phyloP scores from a whole-genome alignment of 1,140 invertebrate genomes.

The Psilanteris sp. region DNA sequence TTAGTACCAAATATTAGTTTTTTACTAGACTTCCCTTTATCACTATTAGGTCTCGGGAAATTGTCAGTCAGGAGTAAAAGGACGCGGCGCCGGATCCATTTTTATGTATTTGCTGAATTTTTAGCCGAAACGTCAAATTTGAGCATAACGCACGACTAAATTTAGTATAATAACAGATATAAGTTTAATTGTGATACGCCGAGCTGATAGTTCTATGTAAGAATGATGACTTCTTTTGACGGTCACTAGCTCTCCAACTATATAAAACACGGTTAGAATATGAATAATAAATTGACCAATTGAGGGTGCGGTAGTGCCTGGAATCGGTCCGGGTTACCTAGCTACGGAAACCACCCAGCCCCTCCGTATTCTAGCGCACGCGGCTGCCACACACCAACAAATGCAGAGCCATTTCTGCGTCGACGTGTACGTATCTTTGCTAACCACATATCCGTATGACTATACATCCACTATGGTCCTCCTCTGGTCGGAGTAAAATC shows the following conservation, averaged over 20 bases:
- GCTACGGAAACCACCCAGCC: conserved; percentile 71
- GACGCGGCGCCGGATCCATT: too few species aligned
- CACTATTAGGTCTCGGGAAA: too few species aligned
- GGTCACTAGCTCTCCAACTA: conserved; percentile 25
- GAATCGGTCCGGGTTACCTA: conserved; percentile 73
- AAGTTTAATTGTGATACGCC: conserved; percentile 10
- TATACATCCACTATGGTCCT: conserved; percentile 72
- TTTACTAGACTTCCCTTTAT: too few species aligned
- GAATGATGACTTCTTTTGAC: conserved; percentile 40
- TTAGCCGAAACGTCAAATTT: too few species aligned
- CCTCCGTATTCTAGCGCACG: conserved; percentile 61
- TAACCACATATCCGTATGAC: conserved; percentile 68
- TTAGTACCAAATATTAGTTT: too few species aligned
- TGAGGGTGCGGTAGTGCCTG: conserved; percentile 73
- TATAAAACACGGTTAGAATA: conserved; percentile 61
- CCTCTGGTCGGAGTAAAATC: conserved; percentile 72
- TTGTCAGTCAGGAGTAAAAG: too few species aligned
- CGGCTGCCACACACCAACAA: conserved; percentile 28
- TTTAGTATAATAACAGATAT: conserved; percentile 12
- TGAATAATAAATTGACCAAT: conserved; percentile 75
- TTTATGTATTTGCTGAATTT: too few species aligned
- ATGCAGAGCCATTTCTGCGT: conserved; percentile 38
- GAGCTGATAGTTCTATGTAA: conserved; percentile 15
- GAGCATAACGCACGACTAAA: too few species aligned
- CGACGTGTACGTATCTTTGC: conserved; percentile 56